Base-by-base conservation (phyloP, 1,140 invertebrate genomes). In the Monomorium pharaonis region DNA sequence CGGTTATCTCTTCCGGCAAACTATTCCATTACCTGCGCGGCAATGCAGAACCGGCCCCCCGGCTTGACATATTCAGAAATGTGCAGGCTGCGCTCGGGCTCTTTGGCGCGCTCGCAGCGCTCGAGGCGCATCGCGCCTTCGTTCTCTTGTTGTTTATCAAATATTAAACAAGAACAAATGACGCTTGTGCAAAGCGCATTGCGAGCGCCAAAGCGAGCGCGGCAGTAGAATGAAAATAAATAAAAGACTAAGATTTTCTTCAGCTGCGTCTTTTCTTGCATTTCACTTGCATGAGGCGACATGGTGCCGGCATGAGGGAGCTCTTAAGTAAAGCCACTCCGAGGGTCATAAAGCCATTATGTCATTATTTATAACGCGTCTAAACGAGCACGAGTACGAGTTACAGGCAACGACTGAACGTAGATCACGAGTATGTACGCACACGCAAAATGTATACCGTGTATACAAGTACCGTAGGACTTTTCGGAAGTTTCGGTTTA, bases 321-420 rank as follows among this genome's bases (percentile, higher is more conserved):
- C 33, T 16, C 7, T 18, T 16, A 24, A 58, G 9, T 75, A 75
- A 76, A 42, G 33, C 21, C 21, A 21, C 21, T 44, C 16, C n/a
- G 24, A 12, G 30, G 42, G 21, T 7, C n/a, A 37, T 37, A 58
- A 42, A 76, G 33, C 12, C 21, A 47, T 70, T 49, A 70, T 7
- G 33, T 27, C 24, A 58, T 58, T 60, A 44, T 76, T 76, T 42
- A 76, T 76, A 56, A 74, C 7, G 37, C 18, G n/a, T n/a, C n/a
- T 58, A 12, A 44, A 27, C 1, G 3, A 18, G n/a, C n/a, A n/a
- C n/a, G n/a, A 30, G 24, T 42, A 27, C 5, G 9, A 27, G 56
- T 42, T 30, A 27, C 18, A n/a, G 24, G 37, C n/a, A 44, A 42
- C n/a, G 0, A n/a, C n/a, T n/a, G 33, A 44, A 44, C 24, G 10